These are phyloP conservation scores for Dendroctonus ponderosae DNA, from an alignment of 1,140 invertebrate species.

Conservation along the genomic window DNA sequence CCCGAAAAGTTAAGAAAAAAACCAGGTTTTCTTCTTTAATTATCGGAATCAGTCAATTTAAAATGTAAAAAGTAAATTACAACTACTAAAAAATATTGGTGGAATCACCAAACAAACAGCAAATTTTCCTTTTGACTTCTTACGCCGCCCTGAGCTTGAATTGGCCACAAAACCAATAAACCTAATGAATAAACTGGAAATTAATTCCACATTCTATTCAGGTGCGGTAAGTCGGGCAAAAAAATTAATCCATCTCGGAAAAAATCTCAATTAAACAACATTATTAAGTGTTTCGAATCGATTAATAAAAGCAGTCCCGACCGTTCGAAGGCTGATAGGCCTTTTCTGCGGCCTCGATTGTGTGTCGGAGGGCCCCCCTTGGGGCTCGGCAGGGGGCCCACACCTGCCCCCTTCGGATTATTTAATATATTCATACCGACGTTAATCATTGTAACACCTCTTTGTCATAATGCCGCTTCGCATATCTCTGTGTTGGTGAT, in stretches of 20 bases:
- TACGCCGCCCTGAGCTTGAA: too few species aligned
- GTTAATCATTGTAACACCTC: conserved; percentile 48
- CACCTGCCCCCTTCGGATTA: conserved; percentile 47
- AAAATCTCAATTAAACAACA: conserved; percentile 30
- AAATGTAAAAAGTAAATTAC: too few species aligned
- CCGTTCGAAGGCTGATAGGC: conserved; percentile 13
- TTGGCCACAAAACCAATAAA: too few species aligned
- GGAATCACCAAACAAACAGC: too few species aligned
- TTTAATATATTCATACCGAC: conserved; percentile 50
- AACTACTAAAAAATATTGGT: too few species aligned
- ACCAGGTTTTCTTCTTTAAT: too few species aligned
- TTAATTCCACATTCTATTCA: too few species aligned
- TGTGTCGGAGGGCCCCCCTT: conserved; percentile 37
- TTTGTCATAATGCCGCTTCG: conserved; percentile 39
- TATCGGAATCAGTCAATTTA: too few species aligned
- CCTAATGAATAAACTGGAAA: too few species aligned
- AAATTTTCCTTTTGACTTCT: too few species aligned
- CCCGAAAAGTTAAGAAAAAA: too few species aligned
- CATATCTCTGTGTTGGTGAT: conserved; percentile 24
- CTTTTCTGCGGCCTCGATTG: conserved; percentile 27
- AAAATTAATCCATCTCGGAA: conserved; percentile 16
- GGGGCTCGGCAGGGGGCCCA: conserved; percentile 38
- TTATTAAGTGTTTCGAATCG: conserved; percentile 30
- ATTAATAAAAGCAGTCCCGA: conserved; percentile 24
- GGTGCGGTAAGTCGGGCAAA: neutral